Conservation (phyloP, 2,888 invertebrate genomes). For the Drosophila multiciliata region DNA sequence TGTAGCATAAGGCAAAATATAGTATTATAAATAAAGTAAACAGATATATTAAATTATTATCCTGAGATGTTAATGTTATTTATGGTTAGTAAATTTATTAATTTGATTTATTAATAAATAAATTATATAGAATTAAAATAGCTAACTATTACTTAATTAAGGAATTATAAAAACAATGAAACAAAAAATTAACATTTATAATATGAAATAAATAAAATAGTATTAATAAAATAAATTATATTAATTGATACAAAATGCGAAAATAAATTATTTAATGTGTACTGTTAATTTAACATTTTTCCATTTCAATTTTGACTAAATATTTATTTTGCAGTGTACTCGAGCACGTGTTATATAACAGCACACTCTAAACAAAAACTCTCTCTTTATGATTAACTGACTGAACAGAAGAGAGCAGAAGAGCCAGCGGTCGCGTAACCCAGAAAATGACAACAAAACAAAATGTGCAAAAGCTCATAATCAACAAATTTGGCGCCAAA, state of each 20-base stretch:
- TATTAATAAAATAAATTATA: background rate
- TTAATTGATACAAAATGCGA: background rate
- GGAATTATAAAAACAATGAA: background rate
- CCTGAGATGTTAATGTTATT: background rate
- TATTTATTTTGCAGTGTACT: slow-evolving; percentile 28
- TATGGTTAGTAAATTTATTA: too few species aligned
- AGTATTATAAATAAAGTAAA: background rate
- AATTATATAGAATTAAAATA: too few species aligned
- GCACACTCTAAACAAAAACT: slow-evolving; percentile 11
- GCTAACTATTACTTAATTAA: too few species aligned
- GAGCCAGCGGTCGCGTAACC: slow-evolving; percentile 63
- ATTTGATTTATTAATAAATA: too few species aligned
- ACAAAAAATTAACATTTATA: background rate
- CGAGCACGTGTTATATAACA: slow-evolving; percentile 73
- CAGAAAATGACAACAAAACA: slow-evolving; percentile 66
- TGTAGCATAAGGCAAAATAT: background rate
- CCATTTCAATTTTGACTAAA: background rate
- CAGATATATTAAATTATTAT: background rate
- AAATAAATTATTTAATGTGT: background rate
- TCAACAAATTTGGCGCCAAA: slow-evolving; percentile 77
- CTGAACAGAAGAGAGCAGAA: slow-evolving; percentile 16
- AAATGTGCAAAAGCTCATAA: slow-evolving; percentile 48
- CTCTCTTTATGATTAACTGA: slow-evolving; percentile 4
- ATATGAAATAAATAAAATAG: background rate
- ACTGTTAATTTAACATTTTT: background rate